phyloP scores from a whole-genome alignment of 1,140 invertebrate genomes.

The Neodiprion virginianus region DNA sequence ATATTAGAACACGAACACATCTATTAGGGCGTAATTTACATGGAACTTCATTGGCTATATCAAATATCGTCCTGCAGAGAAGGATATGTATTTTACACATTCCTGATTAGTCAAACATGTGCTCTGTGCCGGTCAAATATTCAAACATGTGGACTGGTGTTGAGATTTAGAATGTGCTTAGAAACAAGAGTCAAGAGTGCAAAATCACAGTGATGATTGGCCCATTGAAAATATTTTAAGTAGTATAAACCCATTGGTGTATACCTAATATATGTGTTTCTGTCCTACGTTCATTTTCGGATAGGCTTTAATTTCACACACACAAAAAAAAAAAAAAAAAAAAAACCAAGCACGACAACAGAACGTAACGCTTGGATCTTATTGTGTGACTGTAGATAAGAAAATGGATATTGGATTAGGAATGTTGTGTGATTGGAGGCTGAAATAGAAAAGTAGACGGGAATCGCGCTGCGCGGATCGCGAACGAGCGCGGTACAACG shows the following conservation, averaged over 20 bases:
- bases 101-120: neutral
- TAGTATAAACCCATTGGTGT: too few relatives aligned
- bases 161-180: too few relatives aligned
- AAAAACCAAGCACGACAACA: neutral
- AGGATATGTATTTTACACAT: too few relatives aligned
- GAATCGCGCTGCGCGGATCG: constrained; percentile 25
- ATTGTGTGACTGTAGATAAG: neutral
- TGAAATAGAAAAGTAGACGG: constrained; percentile 1
- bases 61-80: too few relatives aligned
- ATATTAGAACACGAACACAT: neutral
- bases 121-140: neutral
- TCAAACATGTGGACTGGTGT: too few relatives aligned
- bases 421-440: neutral
- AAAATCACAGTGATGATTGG: too few relatives aligned
- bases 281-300: too few relatives aligned
- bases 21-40: constrained; percentile 1
- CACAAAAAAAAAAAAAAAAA: neutral
- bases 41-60: too few relatives aligned
- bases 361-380: neutral
- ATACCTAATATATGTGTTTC: too few relatives aligned
- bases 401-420: neutral
- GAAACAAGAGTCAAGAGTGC: too few relatives aligned
- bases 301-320: too few relatives aligned
- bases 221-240: too few relatives aligned
- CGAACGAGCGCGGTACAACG: constrained; percentile 35